Evolutionary conservation across 1,140 invertebrate species (phyloP).

Genomic region (Aphidius ervi): DNA sequence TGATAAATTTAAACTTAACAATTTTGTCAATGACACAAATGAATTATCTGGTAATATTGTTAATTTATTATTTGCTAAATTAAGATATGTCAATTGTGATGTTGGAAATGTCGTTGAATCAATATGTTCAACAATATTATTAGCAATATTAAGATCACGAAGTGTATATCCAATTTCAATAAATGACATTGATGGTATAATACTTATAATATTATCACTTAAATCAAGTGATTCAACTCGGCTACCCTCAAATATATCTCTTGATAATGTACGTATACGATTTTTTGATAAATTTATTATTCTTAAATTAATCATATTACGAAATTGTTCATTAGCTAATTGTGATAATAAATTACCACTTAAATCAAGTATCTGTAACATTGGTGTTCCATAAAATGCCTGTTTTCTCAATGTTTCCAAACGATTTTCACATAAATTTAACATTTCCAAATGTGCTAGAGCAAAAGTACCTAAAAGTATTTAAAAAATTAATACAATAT

Average conservation of each 20-base stretch:
- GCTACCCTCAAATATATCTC: conserved; percentile 77
- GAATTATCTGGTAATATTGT: conserved; percentile 84
- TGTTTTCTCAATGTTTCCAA: conserved; percentile 68
- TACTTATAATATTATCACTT: conserved; percentile 71
- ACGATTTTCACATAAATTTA: conserved; percentile 72
- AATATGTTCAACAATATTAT: conserved; percentile 80
- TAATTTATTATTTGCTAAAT: conserved; percentile 75
- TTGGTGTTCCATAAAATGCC: conserved; percentile 69
- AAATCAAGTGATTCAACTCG: conserved; percentile 76
- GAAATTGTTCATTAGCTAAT: conserved; percentile 77
- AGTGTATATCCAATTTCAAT: conserved; percentile 72
- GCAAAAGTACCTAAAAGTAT: conserved; percentile 43
- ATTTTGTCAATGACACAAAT: conserved; percentile 73
- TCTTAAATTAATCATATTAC: conserved; percentile 69
- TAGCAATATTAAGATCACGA: conserved; percentile 70
- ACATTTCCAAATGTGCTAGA: conserved; percentile 64
- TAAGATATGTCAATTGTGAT: conserved; percentile 72
- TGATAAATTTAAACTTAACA: conserved; percentile 75
- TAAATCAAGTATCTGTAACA: conserved; percentile 74
- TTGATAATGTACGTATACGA: conserved; percentile 68
- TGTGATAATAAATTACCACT: conserved; percentile 73
- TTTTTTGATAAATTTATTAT: conserved; percentile 75
- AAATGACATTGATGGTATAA: conserved; percentile 68
- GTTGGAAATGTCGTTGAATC: conserved; percentile 84
- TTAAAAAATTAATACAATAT: background rate